These are phyloP conservation scores for Syngnathus floridae DNA, from an alignment of 2,113 vertebrate genomes.

Conservation along the genomic window DNA sequence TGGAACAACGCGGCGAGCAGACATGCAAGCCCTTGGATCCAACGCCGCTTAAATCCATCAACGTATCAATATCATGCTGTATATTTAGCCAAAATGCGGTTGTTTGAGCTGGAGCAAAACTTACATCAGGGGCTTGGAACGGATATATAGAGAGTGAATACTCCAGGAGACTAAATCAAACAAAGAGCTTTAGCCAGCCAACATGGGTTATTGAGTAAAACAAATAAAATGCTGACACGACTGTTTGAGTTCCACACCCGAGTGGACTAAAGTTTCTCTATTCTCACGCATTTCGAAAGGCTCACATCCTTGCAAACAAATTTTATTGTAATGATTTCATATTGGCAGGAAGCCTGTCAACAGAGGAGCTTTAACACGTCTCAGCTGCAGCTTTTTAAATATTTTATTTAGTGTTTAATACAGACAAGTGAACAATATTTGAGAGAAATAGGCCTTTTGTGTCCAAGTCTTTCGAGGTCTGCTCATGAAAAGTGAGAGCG, in stretches of 20 bases:
- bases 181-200: constrained; percentile 33
- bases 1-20: neutral
- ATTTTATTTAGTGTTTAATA: too few relatives aligned
- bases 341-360: constrained; percentile 21
- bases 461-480: too few relatives aligned
- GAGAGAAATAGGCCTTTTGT: too few relatives aligned
- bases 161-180: constrained; percentile 35
- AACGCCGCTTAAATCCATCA: neutral
- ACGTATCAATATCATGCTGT: constrained; percentile 14
- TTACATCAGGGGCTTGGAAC: constrained; percentile 31
- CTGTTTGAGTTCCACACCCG: constrained; percentile 30
- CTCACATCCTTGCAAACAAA: constrained; percentile 30
- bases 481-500: too few relatives aligned
- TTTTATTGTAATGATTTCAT: constrained; percentile 6
- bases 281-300: constrained; percentile 28
- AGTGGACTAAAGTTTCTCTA: constrained; percentile 23
- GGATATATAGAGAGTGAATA: constrained; percentile 36
- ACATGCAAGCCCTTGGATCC: constrained; percentile 3
- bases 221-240: constrained; percentile 46
- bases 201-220: constrained; percentile 36
- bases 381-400: too few relatives aligned
- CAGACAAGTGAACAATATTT: too few relatives aligned
- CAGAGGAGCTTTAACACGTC: constrained; percentile 7
- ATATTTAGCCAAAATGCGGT: constrained; percentile 21
- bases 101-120: constrained; percentile 37